Evolutionary conservation across 2,888 invertebrate genomes (phyloP).

Genomic region (Morinoia aosen): DNA sequence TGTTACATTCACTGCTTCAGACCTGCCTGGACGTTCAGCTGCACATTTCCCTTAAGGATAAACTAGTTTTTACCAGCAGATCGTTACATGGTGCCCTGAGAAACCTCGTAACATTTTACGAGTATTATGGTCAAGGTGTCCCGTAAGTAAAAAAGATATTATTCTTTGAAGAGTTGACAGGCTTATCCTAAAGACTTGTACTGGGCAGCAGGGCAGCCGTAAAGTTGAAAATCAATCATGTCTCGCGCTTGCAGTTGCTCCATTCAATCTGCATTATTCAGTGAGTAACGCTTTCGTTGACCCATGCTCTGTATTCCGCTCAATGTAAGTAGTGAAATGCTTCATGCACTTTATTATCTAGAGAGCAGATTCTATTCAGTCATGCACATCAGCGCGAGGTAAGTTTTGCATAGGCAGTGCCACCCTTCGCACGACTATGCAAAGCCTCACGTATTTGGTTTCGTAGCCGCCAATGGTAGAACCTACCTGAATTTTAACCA

Average conservation of each 20-base stretch:
- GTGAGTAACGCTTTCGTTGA: conserved; percentile 15
- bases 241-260: neutral
- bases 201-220: neutral
- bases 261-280: conserved; percentile 52
- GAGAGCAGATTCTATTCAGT: conserved; percentile 51
- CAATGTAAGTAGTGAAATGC: conserved; percentile 42
- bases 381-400: conserved; percentile 45
- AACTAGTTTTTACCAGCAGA: neutral
- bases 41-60: neutral
- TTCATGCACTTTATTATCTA: conserved; percentile 34
- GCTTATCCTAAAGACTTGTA: neutral
- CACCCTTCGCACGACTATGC: conserved; percentile 51
- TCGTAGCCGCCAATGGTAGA: conserved; percentile 18
- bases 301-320: conserved; percentile 22
- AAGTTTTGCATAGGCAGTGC: conserved; percentile 36
- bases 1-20: too few species aligned
- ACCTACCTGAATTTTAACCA: conserved; percentile 41
- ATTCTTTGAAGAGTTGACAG: conserved; percentile 6
- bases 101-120: neutral
- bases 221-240: conserved; percentile 23
- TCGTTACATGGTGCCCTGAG: neutral
- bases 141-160: neutral
- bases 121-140: neutral
- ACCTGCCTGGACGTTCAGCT: neutral
- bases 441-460: conserved; percentile 28